Evolutionary conservation across 2,797 vertebrate genomes (phyloP).

Genomic region (Tragopan temminckii): DNA sequence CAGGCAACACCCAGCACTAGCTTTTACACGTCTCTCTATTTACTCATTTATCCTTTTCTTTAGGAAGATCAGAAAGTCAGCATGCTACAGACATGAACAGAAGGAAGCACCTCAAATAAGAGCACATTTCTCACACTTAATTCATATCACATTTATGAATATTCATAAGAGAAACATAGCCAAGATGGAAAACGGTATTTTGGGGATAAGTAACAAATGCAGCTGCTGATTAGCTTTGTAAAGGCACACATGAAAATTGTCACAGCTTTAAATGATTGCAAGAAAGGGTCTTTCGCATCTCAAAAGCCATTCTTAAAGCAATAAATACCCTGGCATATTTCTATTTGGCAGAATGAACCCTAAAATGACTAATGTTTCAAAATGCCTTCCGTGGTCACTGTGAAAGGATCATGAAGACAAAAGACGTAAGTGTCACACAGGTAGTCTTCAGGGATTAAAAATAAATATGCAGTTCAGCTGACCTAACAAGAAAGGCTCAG

Average conservation of each 20-base stretch:
- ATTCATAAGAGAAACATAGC: neutral
- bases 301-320: neutral
- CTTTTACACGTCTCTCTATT: neutral
- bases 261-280: neutral
- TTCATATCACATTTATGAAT: neutral
- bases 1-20: neutral
- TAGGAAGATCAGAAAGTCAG: neutral
- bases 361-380: neutral
- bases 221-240: neutral
- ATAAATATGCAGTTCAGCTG: neutral
- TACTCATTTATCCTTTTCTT: neutral
- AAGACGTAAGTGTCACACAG: neutral
- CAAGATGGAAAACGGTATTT: neutral
- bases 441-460: neutral
- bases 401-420: neutral
- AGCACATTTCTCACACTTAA: neutral
- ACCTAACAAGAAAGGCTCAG: neutral
- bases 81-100: neutral
- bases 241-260: neutral
- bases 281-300: neutral
- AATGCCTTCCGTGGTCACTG: neutral
- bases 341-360: neutral
- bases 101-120: neutral
- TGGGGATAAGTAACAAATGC: neutral
- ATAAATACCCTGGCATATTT: neutral